Evolutionary conservation across 2,888 invertebrate genomes (phyloP).

Genomic region (Leucoptera coffeella): DNA sequence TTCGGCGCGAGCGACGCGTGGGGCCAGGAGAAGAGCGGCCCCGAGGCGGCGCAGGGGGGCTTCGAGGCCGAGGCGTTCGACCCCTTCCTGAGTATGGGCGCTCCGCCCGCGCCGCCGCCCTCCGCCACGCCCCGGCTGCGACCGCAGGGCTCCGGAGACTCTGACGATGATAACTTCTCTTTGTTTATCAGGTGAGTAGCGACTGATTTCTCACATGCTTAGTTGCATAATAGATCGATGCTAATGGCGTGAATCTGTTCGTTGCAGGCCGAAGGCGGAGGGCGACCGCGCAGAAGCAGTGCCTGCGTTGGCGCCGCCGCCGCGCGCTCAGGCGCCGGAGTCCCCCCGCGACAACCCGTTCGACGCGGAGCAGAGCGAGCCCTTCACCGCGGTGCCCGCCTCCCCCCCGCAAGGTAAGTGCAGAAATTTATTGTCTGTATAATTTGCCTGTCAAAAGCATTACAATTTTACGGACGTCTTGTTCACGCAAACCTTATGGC

Average conservation of each 20-base stretch:
- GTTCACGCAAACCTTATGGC: too few relatives aligned
- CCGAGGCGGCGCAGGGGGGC: constrained; percentile 42
- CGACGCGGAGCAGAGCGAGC: constrained; percentile 48
- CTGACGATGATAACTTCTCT: constrained; percentile 72
- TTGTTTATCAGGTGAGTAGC: constrained; percentile 69
- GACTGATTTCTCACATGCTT: too few relatives aligned
- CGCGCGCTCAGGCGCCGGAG: constrained; percentile 44
- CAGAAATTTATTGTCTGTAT: neutral
- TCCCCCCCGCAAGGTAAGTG: constrained; percentile 1
- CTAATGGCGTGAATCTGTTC: too few relatives aligned
- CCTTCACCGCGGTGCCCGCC: constrained; percentile 9
- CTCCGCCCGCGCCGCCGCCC: constrained; percentile 67
- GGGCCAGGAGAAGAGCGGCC: constrained; percentile 10
- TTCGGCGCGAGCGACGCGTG: constrained; percentile 27
- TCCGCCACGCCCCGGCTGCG: constrained; percentile 60
- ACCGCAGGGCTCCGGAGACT: constrained; percentile 65
- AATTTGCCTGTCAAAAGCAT: too few relatives aligned
- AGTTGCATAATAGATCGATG: too few relatives aligned
- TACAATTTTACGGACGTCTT: too few relatives aligned
- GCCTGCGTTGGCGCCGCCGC: constrained; percentile 72
- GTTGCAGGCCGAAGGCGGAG: constrained; percentile 47
- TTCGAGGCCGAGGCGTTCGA: constrained; percentile 73
- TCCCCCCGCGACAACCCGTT: constrained; percentile 75
- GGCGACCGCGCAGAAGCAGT: constrained; percentile 26
- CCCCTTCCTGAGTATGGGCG: constrained; percentile 72